Evolutionary conservation across 2,888 invertebrate genomes (phyloP), one percentile per base, ranked within the genome.

Genomic region (Xestia c-nigrum): DNA sequence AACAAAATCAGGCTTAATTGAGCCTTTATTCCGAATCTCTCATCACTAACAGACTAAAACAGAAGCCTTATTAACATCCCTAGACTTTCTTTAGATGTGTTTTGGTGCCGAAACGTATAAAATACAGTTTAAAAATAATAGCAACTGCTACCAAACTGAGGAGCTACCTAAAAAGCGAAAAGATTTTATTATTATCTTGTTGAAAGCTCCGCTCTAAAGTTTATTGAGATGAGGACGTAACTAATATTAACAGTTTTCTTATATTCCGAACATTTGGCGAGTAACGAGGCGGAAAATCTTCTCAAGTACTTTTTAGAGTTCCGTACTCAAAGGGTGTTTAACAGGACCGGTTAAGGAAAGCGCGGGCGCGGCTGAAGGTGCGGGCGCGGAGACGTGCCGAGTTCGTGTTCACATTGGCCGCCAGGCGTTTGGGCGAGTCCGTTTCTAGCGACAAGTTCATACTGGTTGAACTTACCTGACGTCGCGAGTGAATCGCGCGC

Each of bases 81-180:
- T 90, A 78, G 59, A 71, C 73, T 72, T 80, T 81, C 72, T n/a
- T n/a, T 76, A 76, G 78, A 81, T 86, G 80, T 85, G 83, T 84
- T 86, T 87, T 76, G 83, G 89, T 87, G 88, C 81, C 87, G 78
- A 88, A 67, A 89, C 87, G 86, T 81, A 88, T 88, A 90, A 87
- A 87, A 85, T 86, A 90, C 81, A 40, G 86, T 89, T n/a, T 85
- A 80, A 87, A 89, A 87, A 21, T 31, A 14, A 57, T 84, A 83
- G 81, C 70, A 68, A 70, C 82, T 74, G 63, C 50, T 64, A 52
- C 61, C 31, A 59, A 80, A 57, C 10, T 10, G n/a, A 55, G n/a
- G n/a, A n/a, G 57, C 74, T 76, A 81, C 76, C 83, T 84, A 85
- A 88, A 86, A 79, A 85, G 84, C 64, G 63, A 76, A 84, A 79